Conservation (phyloP, 2,113 vertebrate species). For the Oxyruncus cristatus region DNA sequence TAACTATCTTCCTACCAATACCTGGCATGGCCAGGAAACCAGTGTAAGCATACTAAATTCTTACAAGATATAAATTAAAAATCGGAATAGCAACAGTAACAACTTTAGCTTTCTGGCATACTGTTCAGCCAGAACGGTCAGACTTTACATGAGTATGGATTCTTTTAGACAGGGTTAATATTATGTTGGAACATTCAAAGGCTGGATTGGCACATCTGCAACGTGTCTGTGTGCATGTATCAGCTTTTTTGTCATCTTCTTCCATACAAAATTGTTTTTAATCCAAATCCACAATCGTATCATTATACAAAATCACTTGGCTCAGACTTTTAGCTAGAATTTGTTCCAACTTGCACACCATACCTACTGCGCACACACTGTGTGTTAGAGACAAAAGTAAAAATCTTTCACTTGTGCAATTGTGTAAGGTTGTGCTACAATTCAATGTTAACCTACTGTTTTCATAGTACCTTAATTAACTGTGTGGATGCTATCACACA, state of each 20-base stretch:
- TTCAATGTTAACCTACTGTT: neutral
- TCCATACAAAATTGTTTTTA: neutral
- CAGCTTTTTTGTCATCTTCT: neutral
- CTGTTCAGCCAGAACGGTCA: neutral
- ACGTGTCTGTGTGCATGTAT: fast-evolving
- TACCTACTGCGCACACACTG: neutral
- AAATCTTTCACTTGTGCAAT: neutral
- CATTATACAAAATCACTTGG: neutral
- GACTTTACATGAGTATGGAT: neutral
- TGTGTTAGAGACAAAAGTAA: neutral
- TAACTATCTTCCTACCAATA: neutral
- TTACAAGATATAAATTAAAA: neutral
- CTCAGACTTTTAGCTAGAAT: neutral
- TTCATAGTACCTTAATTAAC: neutral
- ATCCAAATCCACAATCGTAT: neutral
- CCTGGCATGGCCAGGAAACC: neutral
- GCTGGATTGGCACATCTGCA: neutral
- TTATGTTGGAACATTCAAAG: neutral
- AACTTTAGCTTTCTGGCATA: neutral
- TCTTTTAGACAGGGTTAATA: neutral
- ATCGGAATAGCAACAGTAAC: neutral
- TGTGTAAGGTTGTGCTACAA: neutral
- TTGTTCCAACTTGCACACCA: neutral
- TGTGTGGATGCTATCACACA: neutral
- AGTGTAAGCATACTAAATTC: neutral